phyloP scores from a whole-genome alignment of 2,797 vertebrate genomes.

The Phrynocephalus vlangalii region DNA sequence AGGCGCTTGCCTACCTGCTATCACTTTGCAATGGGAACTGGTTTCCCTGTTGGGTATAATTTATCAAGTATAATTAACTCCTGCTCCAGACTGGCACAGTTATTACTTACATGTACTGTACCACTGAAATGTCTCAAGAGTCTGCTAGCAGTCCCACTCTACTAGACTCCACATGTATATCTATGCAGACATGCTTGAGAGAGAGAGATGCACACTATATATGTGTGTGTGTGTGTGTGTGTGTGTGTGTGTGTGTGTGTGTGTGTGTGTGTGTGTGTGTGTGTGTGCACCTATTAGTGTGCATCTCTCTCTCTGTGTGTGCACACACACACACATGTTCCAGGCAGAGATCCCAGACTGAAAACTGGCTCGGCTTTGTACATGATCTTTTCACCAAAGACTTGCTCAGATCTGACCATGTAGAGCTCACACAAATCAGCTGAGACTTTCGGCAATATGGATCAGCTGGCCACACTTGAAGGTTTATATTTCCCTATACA shows the following conservation, averaged over 20 bases:
- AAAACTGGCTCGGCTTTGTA: not conserved
- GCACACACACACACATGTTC: no score
- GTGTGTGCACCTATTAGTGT: no score
- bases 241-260: no score
- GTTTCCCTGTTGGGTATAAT: conserved; percentile 17
- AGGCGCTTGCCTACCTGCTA: not conserved
- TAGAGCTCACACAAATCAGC: not conserved
- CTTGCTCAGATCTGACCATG: not conserved
- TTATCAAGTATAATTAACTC: not conserved
- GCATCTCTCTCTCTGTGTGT: no score
- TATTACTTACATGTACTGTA: not conserved
- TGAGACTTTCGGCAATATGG: not conserved
- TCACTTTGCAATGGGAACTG: not conserved
- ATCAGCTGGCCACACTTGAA: not conserved
- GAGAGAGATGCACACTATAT: no score
- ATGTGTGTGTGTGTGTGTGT: no score
- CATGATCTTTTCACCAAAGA: not conserved
- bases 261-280: no score
- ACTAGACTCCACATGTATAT: no score
- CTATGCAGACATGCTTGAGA: no score
- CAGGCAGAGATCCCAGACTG: no score
- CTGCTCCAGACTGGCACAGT: not conserved
- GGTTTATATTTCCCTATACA: not conserved
- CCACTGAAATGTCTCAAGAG: no score
- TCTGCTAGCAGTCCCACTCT: no score